Base-by-base conservation (phyloP, 2,113 vertebrate species). In the Pteropus alecto region DNA sequence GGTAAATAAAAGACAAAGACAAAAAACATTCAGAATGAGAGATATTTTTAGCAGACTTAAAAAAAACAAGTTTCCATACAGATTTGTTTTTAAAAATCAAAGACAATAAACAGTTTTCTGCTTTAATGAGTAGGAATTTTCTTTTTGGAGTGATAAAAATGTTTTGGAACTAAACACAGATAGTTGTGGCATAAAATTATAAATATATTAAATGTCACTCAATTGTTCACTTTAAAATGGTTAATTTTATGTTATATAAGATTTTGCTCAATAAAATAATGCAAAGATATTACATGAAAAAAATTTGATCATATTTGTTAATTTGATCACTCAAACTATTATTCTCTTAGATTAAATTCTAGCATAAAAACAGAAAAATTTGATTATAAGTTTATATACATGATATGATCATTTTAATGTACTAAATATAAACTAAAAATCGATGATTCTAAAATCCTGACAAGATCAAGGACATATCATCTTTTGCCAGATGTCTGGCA, bases 381-480 rank as follows among this genome's bases (percentile, higher is more conserved):
- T 58, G 33, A 87, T 89, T 71, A 43, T 95, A 91, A 38, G 4
- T 87, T 90, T 94, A 90, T 94, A 94, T 89, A 89, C 61, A 94
- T 43, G 68, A 41, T 86, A 38, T 63, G n/a, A 74, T 67, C n/a
- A 94, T 68, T 92, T 95, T 65, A 88, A 73, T 71, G 12, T 26
- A 54, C 68, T 83, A 77, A 93, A 77, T 96, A 46, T 84, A 43
- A 77, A 89, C 89, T 46, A 10, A 90, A 97, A 97, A 65, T 79
- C 79, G 77, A 70, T 87, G 51, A 70, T 65, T 92, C 48, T 85
- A 85, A 96, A 90, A 56, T 77, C 38, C 30, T 67, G n/a, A 95
- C 61, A 84, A 93, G n/a, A 96, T 77, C 43, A 92, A 97, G 70
- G 84, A 41, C 22, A 60, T 2, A 46, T 30, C 21, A 3, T 65